Evolutionary conservation across 2,797 vertebrate species (phyloP), one percentile per base, ranked within the genome.

Genomic region (Xiphophorus birchmanni): DNA sequence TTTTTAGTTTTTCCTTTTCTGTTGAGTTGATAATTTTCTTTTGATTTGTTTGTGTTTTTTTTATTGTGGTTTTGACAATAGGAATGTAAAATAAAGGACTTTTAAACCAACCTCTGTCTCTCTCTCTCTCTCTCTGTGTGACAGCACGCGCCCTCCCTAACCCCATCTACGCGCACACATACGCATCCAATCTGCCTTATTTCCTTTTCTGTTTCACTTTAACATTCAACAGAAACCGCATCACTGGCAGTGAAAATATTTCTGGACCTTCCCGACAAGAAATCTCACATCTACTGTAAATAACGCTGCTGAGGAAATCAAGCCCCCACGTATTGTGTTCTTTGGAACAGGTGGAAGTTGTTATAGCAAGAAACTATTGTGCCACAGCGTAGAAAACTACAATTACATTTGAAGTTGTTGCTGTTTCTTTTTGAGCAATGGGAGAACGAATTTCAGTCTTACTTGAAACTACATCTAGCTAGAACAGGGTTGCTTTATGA

Each of bases 231-330:
- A 71, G 54, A 47, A 60, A 48, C 76, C 40, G 35, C 50, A 26
- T 73, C 58, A 56, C 52, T 83, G 81, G 58, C 74, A 82, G 12
- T 26, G 23, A 35, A 2, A 32, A 63, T 60, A 56, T 7, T 79
- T 78, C 81, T 71, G 11, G 3, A 63, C 17, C 7, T 8, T 60
- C 50, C 63, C 76, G 78, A 71, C 13, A 72, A 80, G 37, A 2
- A 26, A 74, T 72, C 82, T 78, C 29, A 75, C 72, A 71, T 60
- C 15, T 52, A 74, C 73, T 26, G 73, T 18, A 63, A 76, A 79
- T 44, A 60, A 76, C n/a, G 8, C 12, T 18, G 50, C 42, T 23
- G 50, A 35, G 71, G 13, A 60, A 72, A 73, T 72, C 67, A 26
- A 10, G 26, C 40, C 45, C 65, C 54, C 29, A 32, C 23, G 40